These are phyloP conservation scores for Leptinotarsa texana DNA, from an alignment of 1,140 invertebrate genomes.

Conservation along the genomic window DNA sequence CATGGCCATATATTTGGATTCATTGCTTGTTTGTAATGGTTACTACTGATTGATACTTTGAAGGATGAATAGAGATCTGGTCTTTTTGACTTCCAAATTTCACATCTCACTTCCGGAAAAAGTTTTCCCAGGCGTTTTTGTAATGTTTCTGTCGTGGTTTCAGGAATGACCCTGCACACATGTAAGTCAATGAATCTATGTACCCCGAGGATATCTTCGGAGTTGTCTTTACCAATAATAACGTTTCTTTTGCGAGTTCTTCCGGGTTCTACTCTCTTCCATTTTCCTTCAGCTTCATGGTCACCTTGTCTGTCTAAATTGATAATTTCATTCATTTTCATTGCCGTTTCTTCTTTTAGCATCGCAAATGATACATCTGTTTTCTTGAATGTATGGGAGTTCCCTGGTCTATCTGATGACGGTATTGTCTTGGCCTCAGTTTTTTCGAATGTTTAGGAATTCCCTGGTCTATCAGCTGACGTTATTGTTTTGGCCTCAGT, in stretches of 20 bases:
- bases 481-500: no score
- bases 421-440: no score
- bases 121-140: constrained; percentile 11
- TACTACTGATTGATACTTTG: constrained; percentile 1
- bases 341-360: background rate
- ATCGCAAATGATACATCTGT: no score
- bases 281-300: background rate
- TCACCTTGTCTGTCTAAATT: background rate
- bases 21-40: constrained; percentile 12
- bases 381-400: no score
- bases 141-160: constrained; percentile 4
- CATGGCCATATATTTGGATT: constrained; percentile 17
- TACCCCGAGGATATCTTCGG: constrained; percentile 8
- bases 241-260: constrained; percentile 7
- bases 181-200: constrained; percentile 12
- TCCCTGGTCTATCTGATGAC: no score
- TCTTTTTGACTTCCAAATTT: constrained; percentile 12
- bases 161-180: background rate
- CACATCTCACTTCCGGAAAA: constrained; percentile 11
- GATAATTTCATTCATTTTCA: constrained; percentile 9
- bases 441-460: no score
- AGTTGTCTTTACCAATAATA: constrained; percentile 16
- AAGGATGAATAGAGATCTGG: constrained; percentile 8
- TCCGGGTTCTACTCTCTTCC: background rate
- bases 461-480: no score